A percentile compares a stretch with the other conserved stretches of the same genome.
Evolutionary conservation across 2,888 invertebrate species (phyloP).

Genomic region (Griposia aprilina): DNA sequence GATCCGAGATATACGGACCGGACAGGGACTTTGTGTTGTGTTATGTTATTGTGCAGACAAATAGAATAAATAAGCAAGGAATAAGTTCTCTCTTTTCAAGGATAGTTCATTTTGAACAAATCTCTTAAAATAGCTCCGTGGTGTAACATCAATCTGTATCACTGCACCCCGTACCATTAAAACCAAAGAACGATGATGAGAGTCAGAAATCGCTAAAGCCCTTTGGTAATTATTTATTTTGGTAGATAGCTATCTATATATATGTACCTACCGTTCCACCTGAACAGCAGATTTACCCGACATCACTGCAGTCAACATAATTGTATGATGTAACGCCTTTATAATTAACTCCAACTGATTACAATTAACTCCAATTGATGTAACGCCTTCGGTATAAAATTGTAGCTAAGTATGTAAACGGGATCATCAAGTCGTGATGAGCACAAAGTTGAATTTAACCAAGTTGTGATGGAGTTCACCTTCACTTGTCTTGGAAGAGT

Average conservation of each 20-base stretch:
- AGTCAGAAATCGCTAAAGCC: background rate
- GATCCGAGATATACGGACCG: constrained; percentile 55
- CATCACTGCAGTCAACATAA: too few relatives aligned
- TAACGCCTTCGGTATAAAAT: background rate
- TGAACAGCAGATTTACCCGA: too few relatives aligned
- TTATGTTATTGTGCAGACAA: constrained; percentile 54
- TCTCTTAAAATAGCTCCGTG: background rate
- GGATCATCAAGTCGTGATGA: constrained; percentile 22
- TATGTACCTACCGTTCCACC: too few relatives aligned
- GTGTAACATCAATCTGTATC: too few relatives aligned
- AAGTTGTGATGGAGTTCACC: constrained; percentile 43
- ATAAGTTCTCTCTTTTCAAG: constrained; percentile 11
- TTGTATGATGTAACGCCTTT: too few relatives aligned
- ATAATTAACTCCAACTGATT: too few relatives aligned
- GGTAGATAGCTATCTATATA: too few relatives aligned
- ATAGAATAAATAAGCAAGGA: constrained; percentile 35
- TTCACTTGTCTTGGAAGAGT: constrained; percentile 44
- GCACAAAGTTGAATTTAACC: constrained; percentile 27
- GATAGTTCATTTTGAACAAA: background rate
- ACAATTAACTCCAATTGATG: background rate
- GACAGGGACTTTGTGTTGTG: constrained; percentile 54
- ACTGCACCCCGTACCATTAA: background rate
- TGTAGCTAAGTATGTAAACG: constrained; percentile 16
- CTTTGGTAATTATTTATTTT: too few relatives aligned
- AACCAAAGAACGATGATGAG: too few relatives aligned